Evolutionary conservation across 2,888 invertebrate species (phyloP), one percentile per base, ranked within the genome.

Genomic region (Tinea trinotella): DNA sequence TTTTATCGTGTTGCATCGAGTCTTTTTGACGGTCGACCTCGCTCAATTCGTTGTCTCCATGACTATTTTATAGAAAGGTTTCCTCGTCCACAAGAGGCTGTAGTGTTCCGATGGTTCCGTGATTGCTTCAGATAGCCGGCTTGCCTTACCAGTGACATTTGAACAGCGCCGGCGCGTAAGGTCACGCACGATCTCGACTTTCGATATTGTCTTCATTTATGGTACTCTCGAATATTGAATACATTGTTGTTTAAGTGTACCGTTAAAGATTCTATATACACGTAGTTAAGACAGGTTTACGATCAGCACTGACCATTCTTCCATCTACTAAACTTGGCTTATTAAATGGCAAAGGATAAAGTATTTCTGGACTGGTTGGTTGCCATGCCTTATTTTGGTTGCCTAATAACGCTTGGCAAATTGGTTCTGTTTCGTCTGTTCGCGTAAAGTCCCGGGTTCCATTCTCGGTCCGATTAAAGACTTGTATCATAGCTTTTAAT

Each of bases 141-240:
- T 50, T 15, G 13, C 19, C 13, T 17, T 40, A 40, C 40, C 40
- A 48, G 48, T 48, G 50, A 50, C 50, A 50, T 50, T 50, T 50
- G 24, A 50, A 24, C 50, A 50, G 18, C 13, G 50, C 18, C 24
- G 22, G 24, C 50, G 22, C 50, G 50, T 22, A 50, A 50, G 50
- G 50, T 50, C 50, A 50, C 24, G 24, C 50, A 50, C 50, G 50
- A 50, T 50, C 50, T 50, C 24, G 24, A 50, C 50, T 50, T 50
- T 50, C 50, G 50, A 50, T 50, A 50, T 50, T 50, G 50, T 50
- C 22, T 50, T 50, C 50, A 50, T 50, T 50, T 50, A 50, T 50
- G 50, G 50, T 50, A 50, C 46, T 46, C 46, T 46, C 17, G 46
- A 46, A 46, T 19, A 46, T 17, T 46, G 46, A 19, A 46, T 46